Conservation (phyloP, 2,113 vertebrate species). For the Pan paniscus region DNA sequence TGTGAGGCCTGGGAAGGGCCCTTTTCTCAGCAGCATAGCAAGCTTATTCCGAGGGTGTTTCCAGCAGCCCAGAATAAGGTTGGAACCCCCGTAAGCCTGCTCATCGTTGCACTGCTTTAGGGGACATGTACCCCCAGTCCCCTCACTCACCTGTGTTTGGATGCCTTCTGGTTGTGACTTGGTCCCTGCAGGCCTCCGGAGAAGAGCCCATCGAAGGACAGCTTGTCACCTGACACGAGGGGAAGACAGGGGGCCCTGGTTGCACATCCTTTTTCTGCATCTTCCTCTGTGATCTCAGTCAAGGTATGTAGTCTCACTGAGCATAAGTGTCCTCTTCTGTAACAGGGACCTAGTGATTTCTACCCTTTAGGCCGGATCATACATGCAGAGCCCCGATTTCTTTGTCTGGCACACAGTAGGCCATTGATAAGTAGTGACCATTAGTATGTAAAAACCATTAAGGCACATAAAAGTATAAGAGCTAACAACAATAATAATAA, state of each 20-base stretch:
- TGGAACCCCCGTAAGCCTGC: not conserved
- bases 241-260: not conserved
- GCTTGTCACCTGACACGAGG: not conserved
- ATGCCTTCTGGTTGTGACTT: not conserved
- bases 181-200: not conserved
- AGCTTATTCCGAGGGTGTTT: not conserved
- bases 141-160: not conserved
- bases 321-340: not conserved
- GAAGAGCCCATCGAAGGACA: not conserved
- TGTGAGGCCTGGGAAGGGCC: not conserved
- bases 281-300: not conserved
- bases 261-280: not conserved
- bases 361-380: not conserved
- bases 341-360: not conserved
- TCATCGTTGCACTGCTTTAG: not conserved
- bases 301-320: not conserved
- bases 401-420: not conserved
- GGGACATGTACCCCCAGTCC: not conserved
- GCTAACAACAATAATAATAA: not conserved
- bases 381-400: not conserved
- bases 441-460: not conserved
- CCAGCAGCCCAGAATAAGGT: not conserved
- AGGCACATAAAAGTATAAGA: not conserved
- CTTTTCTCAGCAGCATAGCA: not conserved
- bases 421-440: constrained; percentile 10